These are phyloP conservation scores for Cephus spinipes DNA, from an alignment of 2,888 invertebrate species.

Conservation along the genomic window DNA sequence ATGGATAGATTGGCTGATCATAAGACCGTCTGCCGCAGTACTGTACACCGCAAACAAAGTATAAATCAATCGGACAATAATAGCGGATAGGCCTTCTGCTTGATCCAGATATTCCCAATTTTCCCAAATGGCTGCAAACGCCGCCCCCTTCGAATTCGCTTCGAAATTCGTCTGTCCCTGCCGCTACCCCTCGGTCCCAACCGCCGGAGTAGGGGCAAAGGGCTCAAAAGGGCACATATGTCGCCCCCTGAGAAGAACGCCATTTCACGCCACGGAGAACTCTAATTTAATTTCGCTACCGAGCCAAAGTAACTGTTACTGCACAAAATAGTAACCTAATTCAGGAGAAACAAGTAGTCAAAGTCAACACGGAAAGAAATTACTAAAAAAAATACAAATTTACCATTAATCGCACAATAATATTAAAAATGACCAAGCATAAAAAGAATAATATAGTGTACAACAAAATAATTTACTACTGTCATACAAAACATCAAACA, in stretches of 20 bases:
- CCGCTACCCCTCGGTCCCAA: not conserved
- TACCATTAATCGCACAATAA: not conserved
- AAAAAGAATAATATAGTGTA: not conserved
- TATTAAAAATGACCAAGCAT: not conserved
- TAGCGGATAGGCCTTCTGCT: conserved; percentile 43
- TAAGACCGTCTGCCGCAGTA: conserved; percentile 26
- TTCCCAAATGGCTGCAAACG: conserved; percentile 59
- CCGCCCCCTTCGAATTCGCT: conserved; percentile 42
- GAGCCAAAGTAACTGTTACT: conserved; percentile 24
- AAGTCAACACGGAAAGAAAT: not conserved
- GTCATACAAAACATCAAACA: not conserved
- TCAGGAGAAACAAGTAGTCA: not conserved
- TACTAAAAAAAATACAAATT: not conserved
- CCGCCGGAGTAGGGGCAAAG: not conserved
- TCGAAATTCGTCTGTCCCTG: conserved; percentile 8
- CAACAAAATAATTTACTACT: not conserved
- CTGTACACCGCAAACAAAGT: conserved; percentile 57
- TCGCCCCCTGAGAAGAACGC: conserved; percentile 46
- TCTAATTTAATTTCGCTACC: conserved; percentile 46
- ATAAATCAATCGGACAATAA: conserved; percentile 64
- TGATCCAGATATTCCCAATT: conserved; percentile 59
- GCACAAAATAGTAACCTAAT: not conserved
- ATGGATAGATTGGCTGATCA: not conserved
- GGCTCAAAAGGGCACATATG: conserved; percentile 33
- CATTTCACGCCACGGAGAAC: conserved; percentile 54